Evolutionary conservation across 1,140 invertebrate genomes (phyloP), one percentile per base, ranked within the genome.

Genomic region (Apis florea): DNA sequence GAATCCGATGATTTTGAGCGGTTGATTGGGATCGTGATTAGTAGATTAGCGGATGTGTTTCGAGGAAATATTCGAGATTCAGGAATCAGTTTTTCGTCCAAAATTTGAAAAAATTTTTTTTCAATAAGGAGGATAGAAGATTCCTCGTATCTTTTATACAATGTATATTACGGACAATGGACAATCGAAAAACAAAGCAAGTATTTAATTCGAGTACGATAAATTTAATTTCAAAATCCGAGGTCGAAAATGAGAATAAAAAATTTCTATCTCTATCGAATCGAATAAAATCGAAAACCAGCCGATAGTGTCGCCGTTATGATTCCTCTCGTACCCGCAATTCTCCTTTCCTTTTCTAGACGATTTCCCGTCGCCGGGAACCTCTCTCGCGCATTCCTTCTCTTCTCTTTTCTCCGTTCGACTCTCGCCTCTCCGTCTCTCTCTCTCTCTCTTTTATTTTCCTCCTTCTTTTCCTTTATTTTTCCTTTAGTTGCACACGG

Each of bases 391-490:
- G 13, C n/a, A 13, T 61, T 24, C 58, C n/a, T 24, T 0, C 13
- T 15, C 21, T 61, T 61, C 58, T 11, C 24, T 61, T 61, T 61
- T n/a, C 13, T 24, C 24, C n/a, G n/a, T 58, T 61, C 58, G 58
- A 61, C 24, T 61, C 15, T 40, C 49, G 17, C 49, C 24, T 12
- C 21, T 53, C 21, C n/a, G 17, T 31, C 40, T 12, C 21, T n/a
- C 11, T 21, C 19, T 19, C 11, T 26, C n/a, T 26, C 31, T 54
- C 17, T 40, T 12, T n/a, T 51, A 69, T 24, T 26, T 71, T 6
- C 59, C 21, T 67, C 74, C 31, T 61, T 15, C 31, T 49, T 73
- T 73, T 31, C 17, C 24, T 85, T 51, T 54, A 54, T 75, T 61
- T 40, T 9, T 63, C 9, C 56, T 17, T 19, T 10, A n/a, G 53